phyloP scores from a whole-genome alignment of 2,888 invertebrate species.

The Apotomis betuletana region DNA sequence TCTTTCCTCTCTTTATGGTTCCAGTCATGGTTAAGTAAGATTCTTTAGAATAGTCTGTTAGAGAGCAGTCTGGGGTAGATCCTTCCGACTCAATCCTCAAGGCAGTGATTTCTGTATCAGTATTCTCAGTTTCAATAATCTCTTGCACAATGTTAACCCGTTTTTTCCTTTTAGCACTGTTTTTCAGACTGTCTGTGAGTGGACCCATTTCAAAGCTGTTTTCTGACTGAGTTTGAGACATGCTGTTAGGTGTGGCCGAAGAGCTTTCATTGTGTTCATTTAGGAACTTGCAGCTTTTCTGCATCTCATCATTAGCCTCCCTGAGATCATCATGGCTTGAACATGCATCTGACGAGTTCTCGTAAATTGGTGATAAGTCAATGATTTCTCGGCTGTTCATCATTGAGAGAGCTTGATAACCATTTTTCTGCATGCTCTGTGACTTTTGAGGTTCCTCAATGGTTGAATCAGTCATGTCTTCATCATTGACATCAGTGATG shows the following conservation, averaged over 20 bases:
- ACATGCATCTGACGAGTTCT: constrained; percentile 80
- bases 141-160: constrained; percentile 86
- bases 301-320: constrained; percentile 69
- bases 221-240: constrained; percentile 80
- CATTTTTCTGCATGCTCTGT: constrained; percentile 65
- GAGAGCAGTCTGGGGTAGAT: constrained; percentile 82
- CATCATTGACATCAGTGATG: constrained; percentile 79
- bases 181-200: constrained; percentile 74
- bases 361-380: constrained; percentile 79
- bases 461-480: constrained; percentile 69
- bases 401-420: constrained; percentile 69
- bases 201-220: constrained; percentile 78
- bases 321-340: constrained; percentile 77
- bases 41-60: constrained; percentile 81
- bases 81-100: constrained; percentile 74
- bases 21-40: constrained; percentile 88
- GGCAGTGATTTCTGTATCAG: constrained; percentile 73
- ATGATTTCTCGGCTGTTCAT: constrained; percentile 74
- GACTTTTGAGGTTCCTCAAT: constrained; percentile 54
- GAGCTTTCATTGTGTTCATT: constrained; percentile 73
- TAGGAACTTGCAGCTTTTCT: constrained; percentile 65
- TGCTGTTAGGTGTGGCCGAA: constrained; percentile 72
- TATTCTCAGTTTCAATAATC: constrained; percentile 68
- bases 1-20: constrained; percentile 88
- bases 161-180: constrained; percentile 82